phyloP scores from a whole-genome alignment of 2,113 vertebrate species.

The Rhabdomys dilectus region DNA sequence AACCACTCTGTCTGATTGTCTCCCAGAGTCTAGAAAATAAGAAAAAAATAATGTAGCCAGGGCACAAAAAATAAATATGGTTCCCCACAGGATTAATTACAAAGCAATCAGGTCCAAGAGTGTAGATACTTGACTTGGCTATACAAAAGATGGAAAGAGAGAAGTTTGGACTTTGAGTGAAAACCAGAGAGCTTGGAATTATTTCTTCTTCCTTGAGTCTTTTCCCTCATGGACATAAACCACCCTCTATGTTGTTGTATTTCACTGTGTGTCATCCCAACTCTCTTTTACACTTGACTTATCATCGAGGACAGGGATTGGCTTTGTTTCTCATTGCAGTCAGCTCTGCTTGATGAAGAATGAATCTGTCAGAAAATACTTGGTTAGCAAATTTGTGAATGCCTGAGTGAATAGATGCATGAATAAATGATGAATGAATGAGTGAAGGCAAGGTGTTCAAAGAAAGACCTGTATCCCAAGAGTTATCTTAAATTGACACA shows the following conservation, averaged over 20 bases:
- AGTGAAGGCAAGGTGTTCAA: neutral
- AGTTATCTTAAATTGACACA: too few relatives aligned
- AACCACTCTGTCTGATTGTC: rapidly evolving
- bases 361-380: neutral
- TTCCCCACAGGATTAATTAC: neutral
- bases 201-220: neutral
- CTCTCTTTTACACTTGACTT: neutral
- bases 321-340: neutral
- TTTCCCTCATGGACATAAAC: neutral
- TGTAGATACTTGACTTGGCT: too few relatives aligned
- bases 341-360: neutral
- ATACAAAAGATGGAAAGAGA: neutral
- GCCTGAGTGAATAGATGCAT: neutral
- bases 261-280: neutral
- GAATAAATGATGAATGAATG: neutral
- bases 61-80: too few relatives aligned
- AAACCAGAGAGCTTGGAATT: neutral
- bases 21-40: neutral
- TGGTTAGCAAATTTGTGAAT: neutral
- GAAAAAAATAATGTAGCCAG: rapidly evolving
- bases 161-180: neutral
- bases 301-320: rapidly evolving
- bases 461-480: neutral
- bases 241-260: neutral
- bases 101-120: neutral